Conservation (phyloP, 2,797 vertebrate genomes). For the Microctenopoma stevenorrisi region DNA sequence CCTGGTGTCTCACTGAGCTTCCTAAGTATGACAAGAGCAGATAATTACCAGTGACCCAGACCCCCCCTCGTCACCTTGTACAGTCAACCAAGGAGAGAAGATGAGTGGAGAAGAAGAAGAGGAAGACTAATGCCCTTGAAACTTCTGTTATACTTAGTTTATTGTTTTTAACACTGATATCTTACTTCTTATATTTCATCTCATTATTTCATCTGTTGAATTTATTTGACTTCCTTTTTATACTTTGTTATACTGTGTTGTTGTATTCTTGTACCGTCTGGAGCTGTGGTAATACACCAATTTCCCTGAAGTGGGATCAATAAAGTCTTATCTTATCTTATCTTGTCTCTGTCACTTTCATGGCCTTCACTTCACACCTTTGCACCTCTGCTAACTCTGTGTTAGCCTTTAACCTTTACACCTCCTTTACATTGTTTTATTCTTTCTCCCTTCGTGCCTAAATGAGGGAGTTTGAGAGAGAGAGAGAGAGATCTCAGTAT, state of each 20-base stretch:
- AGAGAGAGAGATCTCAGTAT: too few relatives aligned
- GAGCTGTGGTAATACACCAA: too few relatives aligned
- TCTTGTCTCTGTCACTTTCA: conserved; percentile 4
- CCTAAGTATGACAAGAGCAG: conserved; percentile 60
- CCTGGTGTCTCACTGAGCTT: conserved; percentile 47
- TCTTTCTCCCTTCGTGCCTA: background rate
- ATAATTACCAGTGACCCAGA: conserved; percentile 63
- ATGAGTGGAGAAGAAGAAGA: background rate
- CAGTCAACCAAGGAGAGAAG: conserved; percentile 39
- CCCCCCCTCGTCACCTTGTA: conserved; percentile 26
- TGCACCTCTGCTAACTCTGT: background rate
- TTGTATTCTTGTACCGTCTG: too few relatives aligned
- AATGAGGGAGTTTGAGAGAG: background rate
- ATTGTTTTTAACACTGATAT: background rate
- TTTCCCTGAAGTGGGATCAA: too few relatives aligned
- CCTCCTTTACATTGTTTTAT: conserved; percentile 24
- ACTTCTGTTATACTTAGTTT: conserved; percentile 32
- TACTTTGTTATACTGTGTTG: too few relatives aligned
- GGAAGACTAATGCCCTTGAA: conserved; percentile 46
- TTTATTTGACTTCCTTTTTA: too few relatives aligned
- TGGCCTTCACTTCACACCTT: conserved; percentile 4
- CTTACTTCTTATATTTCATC: too few relatives aligned
- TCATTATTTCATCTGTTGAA: too few relatives aligned
- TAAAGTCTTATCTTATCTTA: too few relatives aligned
- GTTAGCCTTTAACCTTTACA: conserved; percentile 24